These are phyloP conservation scores for Amphimallon solstitiale DNA, from an alignment of 2,888 invertebrate species.

Conservation along the genomic window DNA sequence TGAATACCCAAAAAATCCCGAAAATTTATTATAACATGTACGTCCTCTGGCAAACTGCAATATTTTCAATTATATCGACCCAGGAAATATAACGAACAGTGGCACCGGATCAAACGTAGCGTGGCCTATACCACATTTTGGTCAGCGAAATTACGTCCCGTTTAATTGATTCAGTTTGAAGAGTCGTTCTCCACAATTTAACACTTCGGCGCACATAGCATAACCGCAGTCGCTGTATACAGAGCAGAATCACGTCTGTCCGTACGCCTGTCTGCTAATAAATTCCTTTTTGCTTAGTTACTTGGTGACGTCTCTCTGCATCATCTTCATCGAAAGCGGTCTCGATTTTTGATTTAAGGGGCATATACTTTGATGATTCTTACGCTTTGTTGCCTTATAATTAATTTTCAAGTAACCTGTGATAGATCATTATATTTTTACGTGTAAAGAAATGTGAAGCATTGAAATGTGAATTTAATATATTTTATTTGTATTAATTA, in stretches of 20 bases:
- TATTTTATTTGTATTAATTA: too few relatives aligned
- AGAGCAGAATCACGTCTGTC: background rate
- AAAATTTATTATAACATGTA: slow-evolving; percentile 27
- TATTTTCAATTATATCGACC: slow-evolving; percentile 29
- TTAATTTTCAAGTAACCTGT: too few relatives aligned
- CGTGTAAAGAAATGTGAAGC: too few relatives aligned
- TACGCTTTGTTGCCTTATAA: too few relatives aligned
- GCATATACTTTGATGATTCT: too few relatives aligned
- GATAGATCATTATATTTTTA: too few relatives aligned
- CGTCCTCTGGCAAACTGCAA: slow-evolving; percentile 13
- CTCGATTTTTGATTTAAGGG: too few relatives aligned
- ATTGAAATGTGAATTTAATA: too few relatives aligned
- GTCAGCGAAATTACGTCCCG: slow-evolving; percentile 37
- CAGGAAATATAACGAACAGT: slow-evolving; percentile 25
- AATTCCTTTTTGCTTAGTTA: background rate
- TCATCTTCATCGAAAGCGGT: too few relatives aligned
- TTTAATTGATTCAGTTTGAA: slow-evolving; percentile 40
- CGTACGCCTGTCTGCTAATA: background rate
- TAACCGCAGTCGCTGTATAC: slow-evolving; percentile 3
- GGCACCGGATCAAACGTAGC: slow-evolving; percentile 21
- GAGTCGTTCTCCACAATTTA: slow-evolving; percentile 40
- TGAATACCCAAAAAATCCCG: slow-evolving; percentile 8
- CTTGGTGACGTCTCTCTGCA: too few relatives aligned
- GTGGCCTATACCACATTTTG: slow-evolving; percentile 22
- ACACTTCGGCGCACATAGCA: slow-evolving; percentile 36